These are phyloP conservation scores for Arctopsyche grandis DNA, from an alignment of 1,140 invertebrate genomes.

Conservation along the genomic window DNA sequence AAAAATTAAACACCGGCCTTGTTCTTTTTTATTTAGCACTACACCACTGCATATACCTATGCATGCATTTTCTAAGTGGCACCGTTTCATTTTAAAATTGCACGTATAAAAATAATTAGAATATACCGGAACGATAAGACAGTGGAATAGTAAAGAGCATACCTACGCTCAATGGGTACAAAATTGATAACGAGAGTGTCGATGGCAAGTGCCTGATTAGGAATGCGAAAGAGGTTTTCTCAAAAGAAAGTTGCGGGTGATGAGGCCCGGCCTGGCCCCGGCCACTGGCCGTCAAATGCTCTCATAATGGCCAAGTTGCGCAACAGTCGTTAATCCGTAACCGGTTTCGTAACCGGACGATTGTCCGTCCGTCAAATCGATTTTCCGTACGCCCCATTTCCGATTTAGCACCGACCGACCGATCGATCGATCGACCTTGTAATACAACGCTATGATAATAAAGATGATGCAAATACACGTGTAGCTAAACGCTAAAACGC, in stretches of 20 bases:
- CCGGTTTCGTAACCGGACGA: slow-evolving; percentile 23
- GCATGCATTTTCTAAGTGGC: too few species aligned
- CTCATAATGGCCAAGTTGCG: slow-evolving; percentile 34
- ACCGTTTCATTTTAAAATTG: too few species aligned
- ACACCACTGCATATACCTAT: too few species aligned
- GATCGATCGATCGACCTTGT: background rate
- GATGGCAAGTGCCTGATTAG: background rate
- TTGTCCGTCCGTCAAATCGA: slow-evolving; percentile 18
- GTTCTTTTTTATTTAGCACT: too few species aligned
- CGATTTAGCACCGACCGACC: background rate
- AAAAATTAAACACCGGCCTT: too few species aligned
- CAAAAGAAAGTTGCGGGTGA: slow-evolving; percentile 40
- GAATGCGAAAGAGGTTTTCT: slow-evolving; percentile 20
- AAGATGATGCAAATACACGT: too few species aligned
- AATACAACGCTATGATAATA: background rate
- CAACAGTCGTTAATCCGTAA: slow-evolving; percentile 15
- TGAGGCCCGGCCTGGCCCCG: background rate
- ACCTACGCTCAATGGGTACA: too few species aligned
- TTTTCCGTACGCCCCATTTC: background rate
- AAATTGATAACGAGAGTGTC: too few species aligned
- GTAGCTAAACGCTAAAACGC: too few species aligned
- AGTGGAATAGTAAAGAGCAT: too few species aligned
- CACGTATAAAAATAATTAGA: too few species aligned
- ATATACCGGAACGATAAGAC: too few species aligned
- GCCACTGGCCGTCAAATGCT: slow-evolving; percentile 41